Evolutionary conservation across 2,888 invertebrate species (phyloP), one percentile per base, ranked within the genome.

Genomic region (Teinopalpus imperialis): DNA sequence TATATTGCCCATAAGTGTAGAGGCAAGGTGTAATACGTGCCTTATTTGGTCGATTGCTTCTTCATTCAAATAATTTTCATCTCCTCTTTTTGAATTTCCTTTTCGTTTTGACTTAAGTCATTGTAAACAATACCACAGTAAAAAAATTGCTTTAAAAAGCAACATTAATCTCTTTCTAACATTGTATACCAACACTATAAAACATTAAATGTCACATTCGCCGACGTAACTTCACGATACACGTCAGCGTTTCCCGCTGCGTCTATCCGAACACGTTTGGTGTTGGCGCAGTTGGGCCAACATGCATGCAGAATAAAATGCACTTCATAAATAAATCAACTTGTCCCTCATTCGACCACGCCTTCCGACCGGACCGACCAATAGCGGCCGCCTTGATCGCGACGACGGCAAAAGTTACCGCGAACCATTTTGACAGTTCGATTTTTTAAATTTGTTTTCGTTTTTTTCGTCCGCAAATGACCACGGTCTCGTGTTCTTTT

Each of bases 361-460:
- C 85, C 86, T 66, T 70, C 49, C 21, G 32, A 40, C 13, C 54
- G 41, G 34, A 52, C 50, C 58, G 62, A 51, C 86, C 87, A 87
- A 86, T 86, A 51, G 61, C 59, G 44, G 53, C 58, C 46, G 36
- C 52, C 56, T 55, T 59, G 59, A 61, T 63, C 57, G 47, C 56
- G 48, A 63, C 65, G 75, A 71, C 76, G 73, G 74, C 67, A 72
- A 79, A 81, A 83, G 81, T 81, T 85, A 81, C 79, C 66, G 80
- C 79, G 66, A 69, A 76, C 81, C 83, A 79, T 87, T 85, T 82
- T 87, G 86, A 87, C 86, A 86, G 81, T 76, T 81, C 74, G 69
- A 75, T 74, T 81, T 82, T 81, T 83, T 79, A 67, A 74, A 69
- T 63, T 69, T 66, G 61, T 68, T 65, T 53, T 69, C 59, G 57